Evolutionary conservation across 2,113 vertebrate genomes (phyloP).

Genomic region (Peucedramus taeniatus): DNA sequence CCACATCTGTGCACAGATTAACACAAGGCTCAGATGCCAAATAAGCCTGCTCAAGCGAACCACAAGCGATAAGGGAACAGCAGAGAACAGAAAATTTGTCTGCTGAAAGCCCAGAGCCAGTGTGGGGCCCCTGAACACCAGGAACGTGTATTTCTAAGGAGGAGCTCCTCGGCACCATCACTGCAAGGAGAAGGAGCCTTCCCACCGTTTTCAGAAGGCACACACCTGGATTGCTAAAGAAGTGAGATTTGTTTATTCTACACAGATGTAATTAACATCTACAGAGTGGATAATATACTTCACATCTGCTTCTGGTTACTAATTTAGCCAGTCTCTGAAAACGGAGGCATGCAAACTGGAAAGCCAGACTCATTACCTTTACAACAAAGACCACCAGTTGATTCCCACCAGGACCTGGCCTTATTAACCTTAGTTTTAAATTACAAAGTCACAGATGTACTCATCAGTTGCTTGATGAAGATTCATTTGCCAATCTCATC

Average conservation of each 20-base stretch:
- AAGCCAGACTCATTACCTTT: slow-evolving; percentile 37
- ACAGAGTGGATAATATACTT: background rate
- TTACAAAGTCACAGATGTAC: slow-evolving; percentile 63
- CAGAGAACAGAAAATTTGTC: background rate
- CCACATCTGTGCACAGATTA: background rate
- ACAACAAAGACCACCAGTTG: slow-evolving; percentile 21
- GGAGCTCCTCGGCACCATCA: background rate
- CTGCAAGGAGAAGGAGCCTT: background rate
- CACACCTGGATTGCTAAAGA: background rate
- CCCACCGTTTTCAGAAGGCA: background rate
- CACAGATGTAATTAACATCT: background rate
- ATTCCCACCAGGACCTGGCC: slow-evolving; percentile 39
- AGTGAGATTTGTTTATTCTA: background rate
- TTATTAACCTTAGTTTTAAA: slow-evolving; percentile 63
- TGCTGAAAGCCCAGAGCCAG: background rate
- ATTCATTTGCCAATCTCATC: slow-evolving; percentile 50
- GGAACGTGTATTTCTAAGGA: background rate
- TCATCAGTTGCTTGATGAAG: slow-evolving; percentile 62
- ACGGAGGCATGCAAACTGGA: background rate
- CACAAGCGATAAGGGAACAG: background rate
- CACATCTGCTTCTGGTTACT: background rate
- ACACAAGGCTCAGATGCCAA: background rate
- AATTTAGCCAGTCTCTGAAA: background rate
- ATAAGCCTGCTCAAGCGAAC: background rate
- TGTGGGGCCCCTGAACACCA: background rate